phyloP scores from a whole-genome alignment of 1,140 invertebrate species.

The Sminthurides bifidus region DNA sequence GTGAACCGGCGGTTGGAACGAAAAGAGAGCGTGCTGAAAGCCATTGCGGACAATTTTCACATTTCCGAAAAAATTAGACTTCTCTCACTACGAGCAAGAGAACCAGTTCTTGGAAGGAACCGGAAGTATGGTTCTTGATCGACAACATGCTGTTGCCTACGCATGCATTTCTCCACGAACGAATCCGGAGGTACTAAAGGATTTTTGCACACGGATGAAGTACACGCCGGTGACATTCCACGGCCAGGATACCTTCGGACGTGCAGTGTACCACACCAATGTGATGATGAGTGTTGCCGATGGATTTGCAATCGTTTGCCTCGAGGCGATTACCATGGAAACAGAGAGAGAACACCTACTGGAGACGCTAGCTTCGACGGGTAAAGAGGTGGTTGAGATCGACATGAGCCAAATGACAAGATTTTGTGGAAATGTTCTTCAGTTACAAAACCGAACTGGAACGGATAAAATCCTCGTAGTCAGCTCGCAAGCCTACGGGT shows the following conservation, averaged over 20 bases:
- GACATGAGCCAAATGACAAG: slow-evolving; percentile 23
- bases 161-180: slow-evolving; percentile 23
- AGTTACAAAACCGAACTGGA: slow-evolving; percentile 12
- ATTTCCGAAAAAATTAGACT: slow-evolving; percentile 15
- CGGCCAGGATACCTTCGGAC: slow-evolving; percentile 8
- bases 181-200: slow-evolving; percentile 16
- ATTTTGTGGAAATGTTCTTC: slow-evolving; percentile 31
- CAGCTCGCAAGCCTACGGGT: slow-evolving; percentile 22
- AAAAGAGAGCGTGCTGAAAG: slow-evolving; percentile 7
- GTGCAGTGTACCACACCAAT: slow-evolving; percentile 32
- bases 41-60: slow-evolving; percentile 7
- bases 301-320: slow-evolving; percentile 25
- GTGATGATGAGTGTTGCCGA: slow-evolving; percentile 31
- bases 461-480: slow-evolving; percentile 23
- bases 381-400: slow-evolving; percentile 27
- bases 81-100: slow-evolving; percentile 18
- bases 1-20: slow-evolving; percentile 24
- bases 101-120: slow-evolving; percentile 32
- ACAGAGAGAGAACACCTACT: slow-evolving; percentile 10
- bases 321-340: slow-evolving; percentile 21
- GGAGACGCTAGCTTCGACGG: slow-evolving; percentile 9
- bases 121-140: slow-evolving; percentile 30
- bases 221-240: slow-evolving; percentile 21
- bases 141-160: slow-evolving; percentile 23
- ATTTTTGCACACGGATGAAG: slow-evolving; percentile 16